Evolutionary conservation across 2,113 vertebrate species (phyloP).

Genomic region (Aspidoscelis tigris): DNA sequence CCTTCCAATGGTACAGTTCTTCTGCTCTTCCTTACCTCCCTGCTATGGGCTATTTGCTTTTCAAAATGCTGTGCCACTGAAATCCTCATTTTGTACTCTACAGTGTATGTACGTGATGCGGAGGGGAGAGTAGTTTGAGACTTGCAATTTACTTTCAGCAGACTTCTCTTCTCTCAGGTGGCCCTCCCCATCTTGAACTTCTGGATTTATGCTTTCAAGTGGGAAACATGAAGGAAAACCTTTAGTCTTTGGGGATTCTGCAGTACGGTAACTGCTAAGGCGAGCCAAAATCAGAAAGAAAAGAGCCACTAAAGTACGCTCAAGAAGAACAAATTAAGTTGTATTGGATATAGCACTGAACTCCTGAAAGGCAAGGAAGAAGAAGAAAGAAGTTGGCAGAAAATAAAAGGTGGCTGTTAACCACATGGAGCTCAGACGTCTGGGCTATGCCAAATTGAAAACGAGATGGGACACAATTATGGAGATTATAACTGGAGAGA

Average conservation of each 20-base stretch:
- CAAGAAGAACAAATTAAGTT: constrained; percentile 43
- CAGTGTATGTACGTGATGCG: background rate
- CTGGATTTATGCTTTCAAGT: constrained; percentile 14
- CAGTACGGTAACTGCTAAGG: constrained; percentile 24
- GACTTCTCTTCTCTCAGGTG: background rate
- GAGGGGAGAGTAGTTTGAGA: background rate
- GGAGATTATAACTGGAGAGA: constrained; percentile 75
- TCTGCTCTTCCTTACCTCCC: background rate
- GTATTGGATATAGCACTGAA: constrained; percentile 45
- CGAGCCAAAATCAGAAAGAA: constrained; percentile 30
- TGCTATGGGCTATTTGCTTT: background rate
- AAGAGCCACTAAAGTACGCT: constrained; percentile 25
- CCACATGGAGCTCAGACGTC: constrained; percentile 73
- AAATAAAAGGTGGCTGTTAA: constrained; percentile 73
- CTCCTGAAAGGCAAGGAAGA: constrained; percentile 50
- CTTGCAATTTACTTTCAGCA: constrained; percentile 10
- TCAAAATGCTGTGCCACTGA: background rate
- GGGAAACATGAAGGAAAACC: constrained; percentile 35
- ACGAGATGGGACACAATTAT: constrained; percentile 76
- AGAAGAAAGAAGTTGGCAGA: constrained; percentile 68
- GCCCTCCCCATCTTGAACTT: background rate
- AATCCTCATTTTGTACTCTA: background rate
- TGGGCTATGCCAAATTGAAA: constrained; percentile 73
- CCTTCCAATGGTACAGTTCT: background rate
- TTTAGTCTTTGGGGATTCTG: constrained; percentile 28